A percentile compares a stretch with the other conserved stretches of the same genome.
Evolutionary conservation across 2,113 vertebrate species (phyloP).

Genomic region (Stegastes partitus): DNA sequence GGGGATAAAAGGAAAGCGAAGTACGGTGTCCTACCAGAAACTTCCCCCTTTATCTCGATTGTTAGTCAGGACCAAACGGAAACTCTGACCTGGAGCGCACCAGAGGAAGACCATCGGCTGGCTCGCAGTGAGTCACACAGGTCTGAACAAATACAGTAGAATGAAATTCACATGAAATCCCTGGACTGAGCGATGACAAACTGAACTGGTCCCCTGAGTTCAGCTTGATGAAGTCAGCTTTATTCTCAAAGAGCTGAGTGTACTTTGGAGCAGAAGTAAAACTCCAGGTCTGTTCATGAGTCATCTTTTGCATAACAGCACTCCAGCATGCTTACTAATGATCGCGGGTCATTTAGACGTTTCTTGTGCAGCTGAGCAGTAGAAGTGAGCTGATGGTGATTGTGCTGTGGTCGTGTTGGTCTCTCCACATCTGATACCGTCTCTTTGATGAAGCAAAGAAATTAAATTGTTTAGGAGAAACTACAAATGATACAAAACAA

Average conservation of each 20-base stretch:
- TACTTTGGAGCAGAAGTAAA: slow-evolving; percentile 44
- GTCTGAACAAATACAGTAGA: slow-evolving; percentile 39
- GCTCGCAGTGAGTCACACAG: slow-evolving; percentile 29
- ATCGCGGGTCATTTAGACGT: slow-evolving; percentile 1
- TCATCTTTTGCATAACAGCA: slow-evolving; percentile 57
- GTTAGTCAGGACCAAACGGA: slow-evolving; percentile 35
- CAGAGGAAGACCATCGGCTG: slow-evolving; percentile 9
- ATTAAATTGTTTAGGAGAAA: slow-evolving; percentile 51
- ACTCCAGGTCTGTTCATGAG: slow-evolving; percentile 15
- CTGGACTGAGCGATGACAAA: slow-evolving; percentile 38
- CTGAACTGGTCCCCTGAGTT: slow-evolving; percentile 57
- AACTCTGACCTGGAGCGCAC: slow-evolving; percentile 29
- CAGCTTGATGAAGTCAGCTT: slow-evolving; percentile 54
- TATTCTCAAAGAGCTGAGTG: slow-evolving; percentile 28
- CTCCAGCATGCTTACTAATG: slow-evolving; percentile 24
- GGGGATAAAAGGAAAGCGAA: slow-evolving; percentile 7
- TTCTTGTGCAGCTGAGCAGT: slow-evolving; percentile 34
- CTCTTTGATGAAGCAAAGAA: slow-evolving; percentile 32
- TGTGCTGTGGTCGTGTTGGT: slow-evolving; percentile 54
- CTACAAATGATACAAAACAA: slow-evolving; percentile 78
- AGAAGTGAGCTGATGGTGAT: slow-evolving; percentile 41
- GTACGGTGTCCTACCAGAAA: slow-evolving; percentile 8
- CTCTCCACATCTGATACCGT: slow-evolving; percentile 40
- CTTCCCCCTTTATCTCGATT: slow-evolving; percentile 4
- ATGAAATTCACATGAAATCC: slow-evolving; percentile 48